Percentiles rank a stretch among this genome's conserved stretches.
Conservation (phyloP, 2,888 invertebrate genomes). For the Patella depressa region DNA sequence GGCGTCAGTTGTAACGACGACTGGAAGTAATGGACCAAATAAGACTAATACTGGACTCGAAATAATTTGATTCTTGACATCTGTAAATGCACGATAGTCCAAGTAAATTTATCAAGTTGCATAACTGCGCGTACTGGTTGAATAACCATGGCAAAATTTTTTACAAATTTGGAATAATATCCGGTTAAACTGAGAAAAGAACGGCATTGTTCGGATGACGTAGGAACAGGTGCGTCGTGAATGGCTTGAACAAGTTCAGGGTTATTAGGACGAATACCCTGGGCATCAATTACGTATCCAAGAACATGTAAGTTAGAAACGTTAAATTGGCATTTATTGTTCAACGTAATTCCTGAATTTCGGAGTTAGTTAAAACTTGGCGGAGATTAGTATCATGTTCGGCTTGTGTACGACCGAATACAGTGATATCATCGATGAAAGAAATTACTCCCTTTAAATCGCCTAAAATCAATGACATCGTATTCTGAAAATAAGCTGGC, state of each 20-base stretch:
- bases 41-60: no score
- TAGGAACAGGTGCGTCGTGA: neutral
- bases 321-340: constrained; percentile 3
- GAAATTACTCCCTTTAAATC: no score
- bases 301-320: neutral
- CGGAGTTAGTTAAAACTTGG: neutral
- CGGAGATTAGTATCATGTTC: constrained; percentile 13
- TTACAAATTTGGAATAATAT: neutral
- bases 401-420: neutral
- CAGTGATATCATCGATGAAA: no score
- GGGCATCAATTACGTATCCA: neutral
- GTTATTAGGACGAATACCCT: neutral
- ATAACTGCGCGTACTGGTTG: no score
- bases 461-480: neutral
- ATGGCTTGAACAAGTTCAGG: neutral
- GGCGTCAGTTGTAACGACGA: no score
- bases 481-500: neutral
- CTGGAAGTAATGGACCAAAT: no score
- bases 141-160: no score
- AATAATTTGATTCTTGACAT: no score
- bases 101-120: no score
- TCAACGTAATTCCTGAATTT: constrained; percentile 1
- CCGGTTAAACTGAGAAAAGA: neutral
- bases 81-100: no score
- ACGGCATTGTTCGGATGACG: neutral